Conservation (phyloP, 1,140 invertebrate species). For the Eriosoma lanigerum region DNA sequence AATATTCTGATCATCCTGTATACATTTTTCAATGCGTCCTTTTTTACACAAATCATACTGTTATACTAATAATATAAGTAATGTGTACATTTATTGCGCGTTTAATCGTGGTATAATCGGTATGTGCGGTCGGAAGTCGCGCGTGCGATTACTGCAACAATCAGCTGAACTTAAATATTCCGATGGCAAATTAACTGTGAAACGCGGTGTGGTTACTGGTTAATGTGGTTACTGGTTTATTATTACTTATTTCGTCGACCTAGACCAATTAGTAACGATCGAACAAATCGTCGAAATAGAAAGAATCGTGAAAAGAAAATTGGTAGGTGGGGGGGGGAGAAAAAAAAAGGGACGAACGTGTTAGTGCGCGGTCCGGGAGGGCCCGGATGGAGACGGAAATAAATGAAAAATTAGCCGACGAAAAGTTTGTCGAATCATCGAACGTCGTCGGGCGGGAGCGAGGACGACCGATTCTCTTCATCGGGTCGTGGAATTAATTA, state of each 20-base stretch:
- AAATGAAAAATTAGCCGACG: slow-evolving; percentile 50
- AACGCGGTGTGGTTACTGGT: slow-evolving; percentile 17
- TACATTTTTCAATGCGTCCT: too few species aligned
- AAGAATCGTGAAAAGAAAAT: not conserved
- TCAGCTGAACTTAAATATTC: slow-evolving; percentile 13
- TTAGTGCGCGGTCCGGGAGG: slow-evolving; percentile 7
- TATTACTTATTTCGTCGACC: slow-evolving; percentile 7
- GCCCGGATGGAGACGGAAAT: slow-evolving; percentile 42
- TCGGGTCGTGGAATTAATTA: slow-evolving; percentile 51
- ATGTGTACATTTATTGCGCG: too few species aligned
- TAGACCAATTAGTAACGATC: slow-evolving; percentile 36
- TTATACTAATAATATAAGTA: too few species aligned
- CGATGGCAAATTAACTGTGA: slow-evolving; percentile 48
- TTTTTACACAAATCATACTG: too few species aligned
- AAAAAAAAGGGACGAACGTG: not conserved
- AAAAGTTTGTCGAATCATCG: slow-evolving; percentile 52
- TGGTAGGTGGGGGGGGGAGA: not conserved
- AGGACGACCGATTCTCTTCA: slow-evolving; percentile 32
- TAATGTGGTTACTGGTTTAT: slow-evolving; percentile 17
- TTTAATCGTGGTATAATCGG: too few species aligned
- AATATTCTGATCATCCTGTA: too few species aligned
- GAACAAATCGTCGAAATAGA: slow-evolving; percentile 25
- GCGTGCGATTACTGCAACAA: not conserved
- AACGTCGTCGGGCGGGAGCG: slow-evolving; percentile 10
- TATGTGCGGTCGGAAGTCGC: slow-evolving; percentile 3